Base-by-base conservation (phyloP, 2,113 vertebrate species). In the Puntigrus tetrazona region DNA sequence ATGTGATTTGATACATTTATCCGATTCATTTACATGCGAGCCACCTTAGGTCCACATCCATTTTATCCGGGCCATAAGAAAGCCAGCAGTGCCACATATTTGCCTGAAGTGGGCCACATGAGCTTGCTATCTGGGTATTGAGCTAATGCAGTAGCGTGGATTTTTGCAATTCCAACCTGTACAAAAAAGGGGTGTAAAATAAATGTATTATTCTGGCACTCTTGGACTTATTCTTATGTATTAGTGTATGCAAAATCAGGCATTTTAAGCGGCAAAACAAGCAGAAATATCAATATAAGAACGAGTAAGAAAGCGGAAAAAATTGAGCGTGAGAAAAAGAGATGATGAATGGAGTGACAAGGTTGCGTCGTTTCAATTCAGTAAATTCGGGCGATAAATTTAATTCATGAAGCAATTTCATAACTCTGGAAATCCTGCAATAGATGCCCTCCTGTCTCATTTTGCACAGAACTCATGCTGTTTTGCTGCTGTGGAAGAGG, bases 331-430 rank as follows among this genome's bases (percentile, higher is more conserved):
- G 77, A 22, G n/a, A 38, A 63, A 43, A 43, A 63, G 1, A 61
- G 36, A 43, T 63, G 55, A 79, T 79, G 77, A 79, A 79, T 79
- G 55, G 22, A 41, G 34, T 79, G 77, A 79, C 77, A 61, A 43
- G 34, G 77, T 61, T 43, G 55, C 38, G 38, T 79, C 77, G 43
- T 79, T 79, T 63, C 36, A 63, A 79, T 79, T 78, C 55, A 43
- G 77, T 63, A 59, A 61, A 43, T 79, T 61, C 25, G 43, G 25
- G 14, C 14, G 25, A 79, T 79, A 79, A 61, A 78, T 78, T 61
- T 14, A 27, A 41, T 78, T 78, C 34, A 41, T 27, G n/a, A 18
- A 59, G 77, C 38, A 50, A 75, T 75, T 75, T 50, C 43, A 43
- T 41, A 78, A 41, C 77, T 41, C 5, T 0, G 55, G 4, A 61